These are phyloP conservation scores for Callithrix jacchus DNA, from an alignment of 2,113 vertebrate genomes.

Conservation along the genomic window DNA sequence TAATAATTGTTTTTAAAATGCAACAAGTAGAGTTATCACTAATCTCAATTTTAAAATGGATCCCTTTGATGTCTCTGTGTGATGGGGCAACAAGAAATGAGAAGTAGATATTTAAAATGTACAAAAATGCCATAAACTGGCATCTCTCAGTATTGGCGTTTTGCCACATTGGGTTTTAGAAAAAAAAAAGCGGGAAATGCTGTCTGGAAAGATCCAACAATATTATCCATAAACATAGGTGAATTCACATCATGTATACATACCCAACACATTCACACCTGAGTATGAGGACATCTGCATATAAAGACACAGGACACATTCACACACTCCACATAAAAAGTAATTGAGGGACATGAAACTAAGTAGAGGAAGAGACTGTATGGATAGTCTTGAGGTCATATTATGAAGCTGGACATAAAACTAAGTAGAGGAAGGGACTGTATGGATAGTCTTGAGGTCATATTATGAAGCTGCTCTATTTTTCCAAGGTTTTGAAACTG, in stretches of 20 bases:
- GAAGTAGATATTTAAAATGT: background rate
- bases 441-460: background rate
- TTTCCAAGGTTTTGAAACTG: background rate
- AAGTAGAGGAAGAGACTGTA: background rate
- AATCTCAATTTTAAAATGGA: slow-evolving; percentile 20
- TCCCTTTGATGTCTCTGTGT: background rate
- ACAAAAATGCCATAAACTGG: background rate
- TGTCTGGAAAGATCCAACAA: background rate
- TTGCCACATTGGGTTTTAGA: background rate
- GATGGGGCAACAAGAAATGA: background rate
- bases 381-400: background rate
- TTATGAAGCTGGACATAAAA: slow-evolving; percentile 1
- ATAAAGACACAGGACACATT: background rate
- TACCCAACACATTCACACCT: background rate
- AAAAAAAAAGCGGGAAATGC: background rate
- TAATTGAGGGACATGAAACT: background rate
- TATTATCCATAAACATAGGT: background rate
- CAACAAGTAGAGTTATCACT: background rate
- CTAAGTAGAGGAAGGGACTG: background rate
- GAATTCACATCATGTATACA: background rate
- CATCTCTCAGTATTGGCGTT: background rate
- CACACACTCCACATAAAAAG: background rate
- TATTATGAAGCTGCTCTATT: background rate
- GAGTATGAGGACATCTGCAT: background rate
- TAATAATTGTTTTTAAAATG: slow-evolving; percentile 11